Evolutionary conservation across 1,140 invertebrate genomes (phyloP), one percentile per base, ranked within the genome.

Genomic region (Procambarus clarkii): DNA sequence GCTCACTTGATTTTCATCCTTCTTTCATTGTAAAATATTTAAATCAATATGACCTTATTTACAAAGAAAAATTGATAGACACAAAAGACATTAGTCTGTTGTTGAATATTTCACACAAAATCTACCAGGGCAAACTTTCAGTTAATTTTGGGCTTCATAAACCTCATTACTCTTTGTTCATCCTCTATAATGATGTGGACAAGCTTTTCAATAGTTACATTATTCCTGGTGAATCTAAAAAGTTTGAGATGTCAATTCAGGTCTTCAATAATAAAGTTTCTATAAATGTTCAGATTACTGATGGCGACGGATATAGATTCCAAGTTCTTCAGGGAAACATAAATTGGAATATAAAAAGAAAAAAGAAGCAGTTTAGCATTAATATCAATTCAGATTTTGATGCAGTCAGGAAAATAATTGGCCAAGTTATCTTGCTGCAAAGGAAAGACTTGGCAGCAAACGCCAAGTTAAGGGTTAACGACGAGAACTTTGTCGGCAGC

Each of bases 301-400:
- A 21, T 71, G 76, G 69, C n/a, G 74, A 80, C n/a, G 82, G 71
- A 71, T 46, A 74, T 34, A 21, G 76, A 60, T 91, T 85, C 60
- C 60, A 64, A 69, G 54, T 85, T 46, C 58, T 85, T 21, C 5
- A 78, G 9, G 89, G 89, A 4, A 71, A 64, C 4, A 34, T 91
- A 0, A 86, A 46, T 76, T 91, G 89, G 89, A 80, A 78, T 69
- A 44, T 91, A 1, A 71, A 71, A 8, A 77, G 45, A 34, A 50
- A 58, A 9, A 85, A 77, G 44, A 83, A 80, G 54, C 58, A 78
- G 44, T 79, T 91, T 50, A 80, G 11, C n/a, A 15, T 91, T 15
- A 85, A 85, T 74, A 46, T 91, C 9, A 91, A n/a, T 54, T 91
- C 89, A 45, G 89, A 91, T 79, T 69, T 69, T 69, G 24, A 54